These are phyloP conservation scores for Crenuchus spilurus DNA, from an alignment of 2,797 vertebrate genomes.

Conservation along the genomic window DNA sequence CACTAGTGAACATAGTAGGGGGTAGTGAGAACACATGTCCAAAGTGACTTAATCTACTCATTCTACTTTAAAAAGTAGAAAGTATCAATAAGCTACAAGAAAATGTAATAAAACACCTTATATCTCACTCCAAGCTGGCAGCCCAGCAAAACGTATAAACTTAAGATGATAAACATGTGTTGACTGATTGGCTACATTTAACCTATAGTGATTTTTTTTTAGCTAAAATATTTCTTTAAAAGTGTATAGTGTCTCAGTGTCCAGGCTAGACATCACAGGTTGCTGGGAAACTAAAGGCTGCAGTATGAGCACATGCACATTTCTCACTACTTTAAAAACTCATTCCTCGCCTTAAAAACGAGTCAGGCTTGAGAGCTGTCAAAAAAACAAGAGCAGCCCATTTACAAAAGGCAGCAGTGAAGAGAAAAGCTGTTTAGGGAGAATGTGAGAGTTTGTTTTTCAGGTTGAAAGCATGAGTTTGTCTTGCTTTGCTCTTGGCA, in stretches of 20 bases:
- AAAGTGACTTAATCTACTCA: too few relatives aligned
- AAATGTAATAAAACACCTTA: too few relatives aligned
- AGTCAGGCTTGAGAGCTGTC: background rate
- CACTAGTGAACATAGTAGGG: too few relatives aligned
- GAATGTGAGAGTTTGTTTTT: background rate
- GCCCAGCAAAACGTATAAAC: too few relatives aligned
- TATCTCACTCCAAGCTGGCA: too few relatives aligned
- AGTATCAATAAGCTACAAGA: too few relatives aligned
- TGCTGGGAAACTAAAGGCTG: background rate
- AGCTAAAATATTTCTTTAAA: background rate
- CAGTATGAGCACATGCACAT: slow-evolving; percentile 15
- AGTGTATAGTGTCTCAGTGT: slow-evolving; percentile 5
- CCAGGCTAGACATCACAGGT: background rate
- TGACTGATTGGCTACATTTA: background rate
- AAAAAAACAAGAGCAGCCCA: slow-evolving; percentile 9
- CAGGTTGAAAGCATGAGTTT: slow-evolving; percentile 12
- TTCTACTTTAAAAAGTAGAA: too few relatives aligned
- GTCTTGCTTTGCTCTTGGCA: slow-evolving; percentile 47
- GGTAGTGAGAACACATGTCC: too few relatives aligned
- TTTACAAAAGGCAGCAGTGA: slow-evolving; percentile 16
- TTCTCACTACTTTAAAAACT: background rate
- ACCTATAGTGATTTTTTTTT: background rate
- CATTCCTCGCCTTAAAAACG: background rate
- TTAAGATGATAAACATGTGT: background rate
- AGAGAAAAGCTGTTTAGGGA: slow-evolving; percentile 19